These are phyloP conservation scores for Raphicerus campestris DNA, from an alignment of 2,113 vertebrate species.

Conservation along the genomic window DNA sequence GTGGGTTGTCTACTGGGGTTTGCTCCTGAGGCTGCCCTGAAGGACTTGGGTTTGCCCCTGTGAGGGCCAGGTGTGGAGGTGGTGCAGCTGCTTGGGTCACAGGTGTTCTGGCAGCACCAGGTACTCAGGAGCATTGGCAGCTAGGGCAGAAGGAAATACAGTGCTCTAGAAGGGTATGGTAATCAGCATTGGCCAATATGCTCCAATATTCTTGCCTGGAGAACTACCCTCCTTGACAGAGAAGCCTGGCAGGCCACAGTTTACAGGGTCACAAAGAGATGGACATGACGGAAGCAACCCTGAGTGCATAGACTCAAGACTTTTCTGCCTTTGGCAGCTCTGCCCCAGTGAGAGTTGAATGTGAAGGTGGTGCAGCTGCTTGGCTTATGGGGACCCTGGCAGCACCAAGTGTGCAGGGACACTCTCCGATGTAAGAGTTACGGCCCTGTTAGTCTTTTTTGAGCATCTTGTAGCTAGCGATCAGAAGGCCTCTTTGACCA, in stretches of 20 bases:
- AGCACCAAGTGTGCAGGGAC: too few relatives aligned
- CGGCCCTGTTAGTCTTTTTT: too few relatives aligned
- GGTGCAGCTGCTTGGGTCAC: background rate
- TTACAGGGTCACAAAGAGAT: background rate
- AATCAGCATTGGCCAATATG: background rate
- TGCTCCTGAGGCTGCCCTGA: background rate
- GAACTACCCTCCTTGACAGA: background rate
- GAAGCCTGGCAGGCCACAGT: background rate
- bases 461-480: too few relatives aligned
- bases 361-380: too few relatives aligned
- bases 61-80: background rate
- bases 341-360: too few relatives aligned
- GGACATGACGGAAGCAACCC: accelerated
- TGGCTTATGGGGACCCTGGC: too few relatives aligned
- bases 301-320: background rate
- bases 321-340: too few relatives aligned
- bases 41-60: background rate
- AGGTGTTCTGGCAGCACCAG: background rate
- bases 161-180: background rate
- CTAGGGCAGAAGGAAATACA: background rate
- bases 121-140: background rate
- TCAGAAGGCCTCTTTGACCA: too few relatives aligned
- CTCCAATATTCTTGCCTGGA: background rate
- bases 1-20: background rate
- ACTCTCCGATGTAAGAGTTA: too few relatives aligned